Conservation (phyloP, 1,140 invertebrate genomes). For the Adelges cooleyi region DNA sequence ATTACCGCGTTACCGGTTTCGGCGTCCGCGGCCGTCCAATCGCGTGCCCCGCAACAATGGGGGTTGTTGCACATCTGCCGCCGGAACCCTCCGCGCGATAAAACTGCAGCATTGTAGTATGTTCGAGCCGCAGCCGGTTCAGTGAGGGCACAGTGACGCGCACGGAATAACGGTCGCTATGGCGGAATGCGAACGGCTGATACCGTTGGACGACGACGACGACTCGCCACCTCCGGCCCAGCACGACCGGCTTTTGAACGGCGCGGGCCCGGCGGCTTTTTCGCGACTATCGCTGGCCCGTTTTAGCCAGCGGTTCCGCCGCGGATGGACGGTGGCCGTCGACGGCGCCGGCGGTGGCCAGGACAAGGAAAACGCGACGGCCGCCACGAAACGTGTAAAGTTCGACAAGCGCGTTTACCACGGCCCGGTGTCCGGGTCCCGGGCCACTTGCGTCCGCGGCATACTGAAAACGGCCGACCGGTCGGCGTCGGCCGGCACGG, state of each 20-base stretch:
- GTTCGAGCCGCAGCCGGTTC: no score
- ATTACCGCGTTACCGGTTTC: no score
- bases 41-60: no score
- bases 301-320: conserved; percentile 39
- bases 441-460: conserved; percentile 36
- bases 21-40: no score
- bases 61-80: no score
- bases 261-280: conserved; percentile 36
- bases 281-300: conserved; percentile 53
- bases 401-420: conserved; percentile 35
- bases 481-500: conserved; percentile 28
- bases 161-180: not conserved
- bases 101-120: no score
- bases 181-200: conserved; percentile 3
- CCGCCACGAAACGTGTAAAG: conserved; percentile 34
- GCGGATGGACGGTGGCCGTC: conserved; percentile 34
- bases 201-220: not conserved
- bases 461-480: not conserved
- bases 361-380: not conserved
- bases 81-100: no score
- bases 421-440: conserved; percentile 34
- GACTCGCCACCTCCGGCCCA: not conserved
- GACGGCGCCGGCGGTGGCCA: conserved; percentile 12
- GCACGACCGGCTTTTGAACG: no score
- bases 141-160: no score